Conservation (phyloP, 1,140 invertebrate species). For the Mercenaria mercenaria region DNA sequence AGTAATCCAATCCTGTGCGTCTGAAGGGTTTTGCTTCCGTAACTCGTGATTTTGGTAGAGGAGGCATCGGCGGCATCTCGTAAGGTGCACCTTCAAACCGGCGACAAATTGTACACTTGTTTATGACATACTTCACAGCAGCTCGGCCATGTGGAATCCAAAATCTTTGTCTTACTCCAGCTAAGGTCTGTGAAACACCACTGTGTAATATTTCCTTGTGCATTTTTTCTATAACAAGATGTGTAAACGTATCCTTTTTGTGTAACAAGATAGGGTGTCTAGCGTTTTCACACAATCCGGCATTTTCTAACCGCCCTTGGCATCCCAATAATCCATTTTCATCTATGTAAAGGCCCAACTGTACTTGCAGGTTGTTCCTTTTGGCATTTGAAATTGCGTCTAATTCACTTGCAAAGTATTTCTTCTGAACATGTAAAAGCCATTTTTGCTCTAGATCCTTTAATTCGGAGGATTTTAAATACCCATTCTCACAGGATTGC, state of each 20-base stretch:
- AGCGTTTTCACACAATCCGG: not conserved
- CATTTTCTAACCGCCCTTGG: conserved; percentile 22
- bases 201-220: not conserved
- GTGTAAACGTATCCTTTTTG: conserved; percentile 9
- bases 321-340: not conserved
- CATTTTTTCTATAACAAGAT: not conserved
- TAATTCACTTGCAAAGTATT: no score
- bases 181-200: not conserved
- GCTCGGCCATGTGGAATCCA: conserved; percentile 43
- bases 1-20: conserved; percentile 14
- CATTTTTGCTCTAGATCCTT: no score
- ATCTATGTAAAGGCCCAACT: no score
- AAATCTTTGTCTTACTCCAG: not conserved
- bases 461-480: not conserved
- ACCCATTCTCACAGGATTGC: not conserved
- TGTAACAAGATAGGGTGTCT: not conserved
- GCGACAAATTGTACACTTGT: not conserved
- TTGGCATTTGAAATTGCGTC: no score
- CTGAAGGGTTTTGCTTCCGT: conserved; percentile 4
- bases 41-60: not conserved
- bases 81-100: not conserved
- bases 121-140: not conserved
- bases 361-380: no score
- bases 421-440: no score
- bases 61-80: not conserved